These are phyloP conservation scores for Rhinoraja longicauda DNA, from an alignment of 2,797 vertebrate genomes.

Conservation along the genomic window DNA sequence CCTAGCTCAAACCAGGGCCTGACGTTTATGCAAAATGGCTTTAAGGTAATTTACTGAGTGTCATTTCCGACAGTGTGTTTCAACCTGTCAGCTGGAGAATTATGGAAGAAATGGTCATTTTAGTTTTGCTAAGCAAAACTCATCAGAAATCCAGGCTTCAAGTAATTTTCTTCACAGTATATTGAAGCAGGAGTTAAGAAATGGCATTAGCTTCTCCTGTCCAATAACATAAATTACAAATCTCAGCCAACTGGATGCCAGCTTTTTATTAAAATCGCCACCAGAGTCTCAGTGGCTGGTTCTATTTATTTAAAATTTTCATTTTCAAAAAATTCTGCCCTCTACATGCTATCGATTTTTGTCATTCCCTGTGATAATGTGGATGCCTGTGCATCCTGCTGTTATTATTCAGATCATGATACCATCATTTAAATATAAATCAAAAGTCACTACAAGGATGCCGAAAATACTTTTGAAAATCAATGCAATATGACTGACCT, in stretches of 20 bases:
- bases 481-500: not conserved
- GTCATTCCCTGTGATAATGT: not conserved
- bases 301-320: not conserved
- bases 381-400: not conserved
- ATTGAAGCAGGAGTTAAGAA: not conserved
- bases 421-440: not conserved
- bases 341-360: not conserved
- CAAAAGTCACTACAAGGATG: not conserved
- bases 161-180: not conserved
- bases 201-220: not conserved
- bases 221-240: not conserved
- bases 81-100: not conserved
- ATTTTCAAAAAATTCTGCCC: not conserved
- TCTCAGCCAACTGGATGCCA: not conserved
- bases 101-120: not conserved
- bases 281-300: slow-evolving; percentile 11
- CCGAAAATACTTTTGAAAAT: slow-evolving; percentile 14
- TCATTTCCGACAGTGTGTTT: not conserved
- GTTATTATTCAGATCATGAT: not conserved
- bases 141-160: not conserved
- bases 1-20: not conserved
- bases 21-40: not conserved
- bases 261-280: not conserved
- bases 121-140: not conserved
- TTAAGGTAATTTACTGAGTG: not conserved